These are phyloP conservation scores for Parus major DNA, from an alignment of 2,113 vertebrate genomes.

Conservation along the genomic window DNA sequence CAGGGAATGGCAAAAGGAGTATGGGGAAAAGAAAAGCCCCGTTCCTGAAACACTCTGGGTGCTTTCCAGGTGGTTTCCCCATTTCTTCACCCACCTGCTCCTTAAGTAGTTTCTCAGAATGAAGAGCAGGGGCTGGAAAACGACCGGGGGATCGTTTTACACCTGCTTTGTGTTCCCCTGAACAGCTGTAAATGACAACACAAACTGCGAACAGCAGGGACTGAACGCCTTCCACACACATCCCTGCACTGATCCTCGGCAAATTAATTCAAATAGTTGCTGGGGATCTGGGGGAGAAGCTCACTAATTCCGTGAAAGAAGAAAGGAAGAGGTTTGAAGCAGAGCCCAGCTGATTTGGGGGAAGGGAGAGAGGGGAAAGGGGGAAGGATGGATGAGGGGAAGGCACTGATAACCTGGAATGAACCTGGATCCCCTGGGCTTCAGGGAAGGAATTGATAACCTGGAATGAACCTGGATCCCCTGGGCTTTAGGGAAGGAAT, in stretches of 20 bases:
- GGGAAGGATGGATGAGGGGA: background rate
- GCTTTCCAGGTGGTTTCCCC: background rate
- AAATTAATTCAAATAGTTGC: slow-evolving; percentile 1
- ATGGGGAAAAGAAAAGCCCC: rapidly evolving
- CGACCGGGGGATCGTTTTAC: background rate
- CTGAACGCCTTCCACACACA: background rate
- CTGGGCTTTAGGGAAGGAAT: background rate
- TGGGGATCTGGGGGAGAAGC: background rate
- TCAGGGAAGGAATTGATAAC: background rate
- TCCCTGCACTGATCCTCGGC: background rate
- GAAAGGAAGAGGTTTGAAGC: background rate
- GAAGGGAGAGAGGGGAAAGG: background rate
- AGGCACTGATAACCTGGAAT: background rate
- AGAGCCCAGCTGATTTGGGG: background rate
- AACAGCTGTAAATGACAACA: slow-evolving; percentile 33
- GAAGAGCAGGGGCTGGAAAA: background rate
- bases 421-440: background rate
- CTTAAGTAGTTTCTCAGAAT: background rate
- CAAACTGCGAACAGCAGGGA: slow-evolving; percentile 6
- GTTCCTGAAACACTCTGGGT: background rate
- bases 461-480: background rate
- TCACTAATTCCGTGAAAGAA: background rate
- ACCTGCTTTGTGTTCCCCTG: slow-evolving; percentile 26
- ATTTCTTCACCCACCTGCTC: slow-evolving; percentile 24
- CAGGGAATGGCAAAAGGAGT: background rate